These are phyloP conservation scores for Automeris io DNA, from an alignment of 2,888 invertebrate species.

Conservation along the genomic window DNA sequence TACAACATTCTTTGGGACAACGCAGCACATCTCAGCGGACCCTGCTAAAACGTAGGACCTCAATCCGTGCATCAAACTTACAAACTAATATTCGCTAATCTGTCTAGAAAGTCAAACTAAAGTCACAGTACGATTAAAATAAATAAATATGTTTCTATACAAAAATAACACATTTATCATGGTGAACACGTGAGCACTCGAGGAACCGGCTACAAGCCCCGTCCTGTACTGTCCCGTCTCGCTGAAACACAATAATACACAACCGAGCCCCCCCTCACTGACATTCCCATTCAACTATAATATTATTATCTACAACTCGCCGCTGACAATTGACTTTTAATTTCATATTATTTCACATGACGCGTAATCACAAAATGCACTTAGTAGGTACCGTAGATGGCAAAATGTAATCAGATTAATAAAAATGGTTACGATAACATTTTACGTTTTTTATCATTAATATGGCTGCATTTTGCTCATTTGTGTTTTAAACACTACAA, in stretches of 20 bases:
- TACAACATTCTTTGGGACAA: constrained; percentile 72
- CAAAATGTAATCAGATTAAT: too few relatives aligned
- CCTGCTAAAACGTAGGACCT: constrained; percentile 71
- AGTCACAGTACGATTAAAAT: constrained; percentile 57
- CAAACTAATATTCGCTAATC: constrained; percentile 61
- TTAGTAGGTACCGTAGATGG: too few relatives aligned
- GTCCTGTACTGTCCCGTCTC: constrained; percentile 15
- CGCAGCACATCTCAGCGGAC: constrained; percentile 63
- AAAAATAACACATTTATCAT: constrained; percentile 69
- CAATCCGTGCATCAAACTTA: constrained; percentile 64
- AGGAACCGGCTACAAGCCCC: constrained; percentile 34
- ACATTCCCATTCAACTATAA: constrained; percentile 10
- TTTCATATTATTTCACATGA: constrained; percentile 22
- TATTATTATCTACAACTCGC: constrained; percentile 22
- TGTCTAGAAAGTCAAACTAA: constrained; percentile 58
- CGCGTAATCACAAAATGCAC: too few relatives aligned
- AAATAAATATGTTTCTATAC: constrained; percentile 75
- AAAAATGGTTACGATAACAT: too few relatives aligned
- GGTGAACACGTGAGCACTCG: constrained; percentile 69
- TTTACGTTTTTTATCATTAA: too few relatives aligned
- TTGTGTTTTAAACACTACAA: too few relatives aligned
- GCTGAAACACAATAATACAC: constrained; percentile 22
- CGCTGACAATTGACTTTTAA: constrained; percentile 54
- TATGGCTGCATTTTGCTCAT: too few relatives aligned
- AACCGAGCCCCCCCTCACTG: constrained; percentile 25